Evolutionary conservation across 92 coral and sea anemone genomes (phyloP), one percentile per base, ranked within the genome.

Genomic region (Isaurus tuberculatus): DNA sequence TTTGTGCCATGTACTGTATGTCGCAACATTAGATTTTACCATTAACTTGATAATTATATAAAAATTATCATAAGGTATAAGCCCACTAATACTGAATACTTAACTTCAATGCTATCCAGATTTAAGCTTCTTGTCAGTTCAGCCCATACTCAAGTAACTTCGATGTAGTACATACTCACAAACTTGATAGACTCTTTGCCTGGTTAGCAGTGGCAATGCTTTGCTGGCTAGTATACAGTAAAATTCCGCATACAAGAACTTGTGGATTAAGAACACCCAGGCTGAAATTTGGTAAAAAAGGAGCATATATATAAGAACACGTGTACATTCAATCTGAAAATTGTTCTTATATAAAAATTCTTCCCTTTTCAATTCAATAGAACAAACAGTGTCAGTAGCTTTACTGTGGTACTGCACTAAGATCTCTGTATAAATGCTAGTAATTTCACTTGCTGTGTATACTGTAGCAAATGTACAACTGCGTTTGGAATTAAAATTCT

Each of bases 331-430:
- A 60, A 60, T 8, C 23, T n/a, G 23, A 28, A 60, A 60, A 60
- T 61, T 61, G 28, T 61, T 61, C 1, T n/a, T 61, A 65, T 27
- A 65, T 65, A 65, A 65, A 65, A 65, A 65, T 16, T 26, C 33
- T 26, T 65, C 20, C 71, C 71, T 28, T 65, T 65, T 65, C 71
- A 65, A 37, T 28, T 65, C 28, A 6, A 65, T 65, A 26, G 71
- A 65, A 65, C 71, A 65, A 65, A 65, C 71, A 65, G 55, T 46
- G 70, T 65, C 70, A 25, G 70, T 26, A 65, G 71, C 71, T 65
- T 65, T 65, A 65, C 71, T 65, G 71, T 65, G 34, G 42, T 28
- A 65, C 27, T 65, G 34, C 42, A 28, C 70, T 65, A 65, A 65
- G 40, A 65, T 28, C 42, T 65, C 70, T 65, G 36, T 64, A 29